Conservation (phyloP, 2,888 invertebrate species). For the Diadegma fenestrale region DNA sequence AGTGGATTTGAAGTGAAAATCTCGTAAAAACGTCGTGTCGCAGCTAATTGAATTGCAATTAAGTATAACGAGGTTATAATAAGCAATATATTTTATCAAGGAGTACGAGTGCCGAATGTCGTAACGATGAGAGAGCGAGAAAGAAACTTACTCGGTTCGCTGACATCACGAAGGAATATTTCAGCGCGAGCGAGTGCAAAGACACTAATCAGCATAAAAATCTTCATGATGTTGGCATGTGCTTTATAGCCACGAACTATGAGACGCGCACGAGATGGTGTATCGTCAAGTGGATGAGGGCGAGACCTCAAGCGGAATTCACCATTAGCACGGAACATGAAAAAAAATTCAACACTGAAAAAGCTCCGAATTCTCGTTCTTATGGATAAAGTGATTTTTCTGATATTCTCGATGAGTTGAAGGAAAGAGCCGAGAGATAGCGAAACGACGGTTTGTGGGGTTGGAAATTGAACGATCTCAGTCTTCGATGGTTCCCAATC, state of each 20-base stretch:
- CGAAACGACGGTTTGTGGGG: not conserved
- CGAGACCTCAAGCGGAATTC: not conserved
- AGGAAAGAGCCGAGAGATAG: not conserved
- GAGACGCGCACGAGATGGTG: conserved; percentile 14
- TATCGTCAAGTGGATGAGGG: conserved; percentile 35
- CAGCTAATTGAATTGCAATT: not conserved
- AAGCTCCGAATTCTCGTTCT: not conserved
- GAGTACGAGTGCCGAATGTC: not conserved
- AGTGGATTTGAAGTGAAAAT: not conserved
- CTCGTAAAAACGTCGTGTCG: not conserved
- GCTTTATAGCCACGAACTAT: not conserved
- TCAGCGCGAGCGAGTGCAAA: conserved; percentile 76
- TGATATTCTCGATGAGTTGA: not conserved
- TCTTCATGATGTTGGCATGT: conserved; percentile 68
- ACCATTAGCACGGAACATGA: conserved; percentile 1
- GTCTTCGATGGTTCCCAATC: conserved; percentile 8
- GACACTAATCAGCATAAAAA: conserved; percentile 75
- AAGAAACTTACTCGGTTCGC: conserved; percentile 78
- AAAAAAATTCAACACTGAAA: not conserved
- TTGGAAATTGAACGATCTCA: conserved; percentile 16
- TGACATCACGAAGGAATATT: conserved; percentile 75
- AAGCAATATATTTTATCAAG: not conserved
- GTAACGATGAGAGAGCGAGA: not conserved
- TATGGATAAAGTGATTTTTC: not conserved
- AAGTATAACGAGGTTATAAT: not conserved